Evolutionary conservation across 2,888 invertebrate species (phyloP).

Genomic region (Cataglyphis albicans): DNA sequence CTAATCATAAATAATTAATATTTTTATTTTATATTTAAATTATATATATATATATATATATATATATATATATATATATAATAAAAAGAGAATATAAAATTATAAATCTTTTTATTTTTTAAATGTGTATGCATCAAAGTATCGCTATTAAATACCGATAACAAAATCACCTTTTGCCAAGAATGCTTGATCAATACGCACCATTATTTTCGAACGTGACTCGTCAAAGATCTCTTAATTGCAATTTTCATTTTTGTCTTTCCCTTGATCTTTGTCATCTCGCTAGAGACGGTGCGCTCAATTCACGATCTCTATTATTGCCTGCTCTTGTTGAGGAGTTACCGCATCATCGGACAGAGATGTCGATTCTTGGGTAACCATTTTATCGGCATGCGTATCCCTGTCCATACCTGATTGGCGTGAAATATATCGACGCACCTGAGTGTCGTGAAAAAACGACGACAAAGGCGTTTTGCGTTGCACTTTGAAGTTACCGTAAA

Average conservation of each 20-base stretch:
- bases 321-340: not conserved
- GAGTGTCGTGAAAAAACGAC: slow-evolving; percentile 60
- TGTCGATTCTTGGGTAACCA: slow-evolving; percentile 68
- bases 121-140: no score
- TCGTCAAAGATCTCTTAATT: not conserved
- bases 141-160: no score
- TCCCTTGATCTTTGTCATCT: not conserved
- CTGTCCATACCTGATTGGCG: slow-evolving; percentile 70
- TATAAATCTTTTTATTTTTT: not conserved
- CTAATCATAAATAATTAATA: not conserved
- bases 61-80: no score
- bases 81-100: not conserved
- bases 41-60: not conserved
- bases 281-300: not conserved
- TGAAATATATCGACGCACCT: slow-evolving; percentile 63
- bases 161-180: not conserved
- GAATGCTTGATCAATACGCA: not conserved
- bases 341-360: slow-evolving; percentile 24
- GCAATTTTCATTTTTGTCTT: not conserved
- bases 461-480: not conserved
- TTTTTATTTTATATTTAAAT: not conserved
- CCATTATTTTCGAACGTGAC: not conserved
- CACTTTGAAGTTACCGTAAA: slow-evolving; percentile 29
- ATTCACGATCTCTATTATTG: not conserved
- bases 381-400: slow-evolving; percentile 66